Evolutionary conservation across 2,113 vertebrate species (phyloP), one percentile per base, ranked within the genome.

Genomic region (Perognathus longimembris): DNA sequence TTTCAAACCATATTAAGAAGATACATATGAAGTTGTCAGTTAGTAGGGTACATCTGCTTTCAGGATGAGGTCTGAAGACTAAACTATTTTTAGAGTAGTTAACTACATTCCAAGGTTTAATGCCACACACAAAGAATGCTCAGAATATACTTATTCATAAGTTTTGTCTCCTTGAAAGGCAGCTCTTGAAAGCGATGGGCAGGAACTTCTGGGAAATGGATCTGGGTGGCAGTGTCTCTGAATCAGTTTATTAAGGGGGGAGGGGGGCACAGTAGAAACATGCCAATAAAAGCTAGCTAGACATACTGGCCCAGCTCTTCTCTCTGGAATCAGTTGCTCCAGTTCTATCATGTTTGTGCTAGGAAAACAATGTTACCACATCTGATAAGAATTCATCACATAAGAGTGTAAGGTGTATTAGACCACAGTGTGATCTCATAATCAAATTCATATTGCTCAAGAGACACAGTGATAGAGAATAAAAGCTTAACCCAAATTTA

Each of bases 61-160:
- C 73, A 91, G 91, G 73, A 87, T 97, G 91, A 94, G 87, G 64
- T 77, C 78, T 96, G 89, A 94, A 85, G 42, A 84, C 34, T 83
- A 89, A 91, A 91, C 63, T 97, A 92, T 94, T 96, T 96, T 96
- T 94, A 87, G 80, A 92, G 61, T 74, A 93, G 54, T 94, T 84
- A 94, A 94, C 86, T 93, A 45, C 89, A 93, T 95, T 97, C 94
- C 67, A 82, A 70, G 83, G 87, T 89, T 96, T 92, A 94, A 93
- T 92, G 63, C 84, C 0, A 0, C 89, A 93, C 80, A 91, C 80
- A 90, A 81, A 75, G 76, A 90, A 84, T 89, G 67, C 86, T 80
- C 73, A 95, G 76, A 95, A 93, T 91, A 94, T 94, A 77, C 24
- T 92, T 90, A 89, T 64, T 93, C 91, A 95, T 45, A 88, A 77